Conservation (phyloP, 2,797 vertebrate species). For the Sandelia bainsii region DNA sequence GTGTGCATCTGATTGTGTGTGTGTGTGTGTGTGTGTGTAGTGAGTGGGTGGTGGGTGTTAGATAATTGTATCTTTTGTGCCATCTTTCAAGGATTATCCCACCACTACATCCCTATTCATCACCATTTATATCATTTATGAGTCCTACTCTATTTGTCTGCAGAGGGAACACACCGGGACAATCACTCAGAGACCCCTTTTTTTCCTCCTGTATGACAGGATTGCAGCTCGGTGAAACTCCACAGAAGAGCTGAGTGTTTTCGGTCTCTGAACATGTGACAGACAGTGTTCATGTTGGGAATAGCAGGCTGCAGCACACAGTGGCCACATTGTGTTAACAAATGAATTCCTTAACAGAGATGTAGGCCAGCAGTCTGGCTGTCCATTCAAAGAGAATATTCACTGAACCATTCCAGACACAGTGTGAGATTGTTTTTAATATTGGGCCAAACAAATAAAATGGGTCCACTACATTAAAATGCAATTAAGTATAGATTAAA, state of each 20-base stretch:
- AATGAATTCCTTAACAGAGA: slow-evolving; percentile 45
- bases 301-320: slow-evolving; percentile 51
- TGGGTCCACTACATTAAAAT: slow-evolving; percentile 3
- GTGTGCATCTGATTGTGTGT: no score
- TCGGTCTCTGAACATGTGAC: slow-evolving; percentile 52
- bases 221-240: neutral
- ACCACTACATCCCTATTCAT: no score
- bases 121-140: no score
- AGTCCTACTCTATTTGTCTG: neutral
- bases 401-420: slow-evolving; percentile 12
- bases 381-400: slow-evolving; percentile 32
- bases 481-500: neutral
- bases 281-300: neutral
- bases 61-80: no score
- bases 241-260: neutral
- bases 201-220: neutral
- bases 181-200: neutral
- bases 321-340: slow-evolving; percentile 61
- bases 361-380: slow-evolving; percentile 45
- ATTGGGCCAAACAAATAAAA: slow-evolving; percentile 20
- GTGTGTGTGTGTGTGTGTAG: no score
- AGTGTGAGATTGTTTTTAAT: slow-evolving; percentile 14
- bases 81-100: no score
- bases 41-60: no score
- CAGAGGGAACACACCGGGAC: neutral